Percentiles rank a stretch among this genome's conserved stretches.
phyloP scores from a whole-genome alignment of 2,888 invertebrate genomes.

The Melipona beecheii region DNA sequence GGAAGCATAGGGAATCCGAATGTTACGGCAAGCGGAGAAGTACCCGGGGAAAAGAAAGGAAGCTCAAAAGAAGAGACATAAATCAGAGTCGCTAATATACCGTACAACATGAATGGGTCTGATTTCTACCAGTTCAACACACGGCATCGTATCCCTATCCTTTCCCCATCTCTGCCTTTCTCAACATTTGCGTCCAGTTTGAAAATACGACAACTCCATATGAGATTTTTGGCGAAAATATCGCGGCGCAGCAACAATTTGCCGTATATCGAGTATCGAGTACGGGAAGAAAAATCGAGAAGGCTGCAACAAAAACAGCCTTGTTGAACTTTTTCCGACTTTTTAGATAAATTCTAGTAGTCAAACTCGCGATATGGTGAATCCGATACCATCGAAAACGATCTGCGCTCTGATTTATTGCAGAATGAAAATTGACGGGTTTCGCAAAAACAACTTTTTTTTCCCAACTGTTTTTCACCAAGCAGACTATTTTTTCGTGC shows the following conservation, averaged over 20 bases:
- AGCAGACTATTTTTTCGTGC: background rate
- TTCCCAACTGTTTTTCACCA: background rate
- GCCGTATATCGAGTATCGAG: background rate
- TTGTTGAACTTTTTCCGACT: background rate
- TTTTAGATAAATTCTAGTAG: slow-evolving; percentile 4
- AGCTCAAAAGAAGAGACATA: slow-evolving; percentile 63
- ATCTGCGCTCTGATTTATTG: background rate
- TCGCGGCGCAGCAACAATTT: background rate
- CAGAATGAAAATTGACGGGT: background rate
- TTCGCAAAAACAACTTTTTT: background rate
- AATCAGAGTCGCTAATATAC: slow-evolving; percentile 70
- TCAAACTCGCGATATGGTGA: background rate
- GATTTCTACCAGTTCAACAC: slow-evolving; percentile 58
- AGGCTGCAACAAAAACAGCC: slow-evolving; percentile 1
- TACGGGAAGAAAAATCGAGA: background rate
- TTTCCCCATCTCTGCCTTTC: background rate
- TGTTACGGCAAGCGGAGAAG: slow-evolving; percentile 31
- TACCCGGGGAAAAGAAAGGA: slow-evolving; percentile 53
- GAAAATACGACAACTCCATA: background rate
- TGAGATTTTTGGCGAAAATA: background rate
- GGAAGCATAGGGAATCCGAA: slow-evolving; percentile 35
- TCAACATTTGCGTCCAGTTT: background rate
- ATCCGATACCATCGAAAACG: slow-evolving; percentile 1
- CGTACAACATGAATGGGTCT: slow-evolving; percentile 63
- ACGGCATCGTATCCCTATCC: background rate